Conservation (phyloP, 2,888 invertebrate species). For the Glyphotaelius pellucidus region DNA sequence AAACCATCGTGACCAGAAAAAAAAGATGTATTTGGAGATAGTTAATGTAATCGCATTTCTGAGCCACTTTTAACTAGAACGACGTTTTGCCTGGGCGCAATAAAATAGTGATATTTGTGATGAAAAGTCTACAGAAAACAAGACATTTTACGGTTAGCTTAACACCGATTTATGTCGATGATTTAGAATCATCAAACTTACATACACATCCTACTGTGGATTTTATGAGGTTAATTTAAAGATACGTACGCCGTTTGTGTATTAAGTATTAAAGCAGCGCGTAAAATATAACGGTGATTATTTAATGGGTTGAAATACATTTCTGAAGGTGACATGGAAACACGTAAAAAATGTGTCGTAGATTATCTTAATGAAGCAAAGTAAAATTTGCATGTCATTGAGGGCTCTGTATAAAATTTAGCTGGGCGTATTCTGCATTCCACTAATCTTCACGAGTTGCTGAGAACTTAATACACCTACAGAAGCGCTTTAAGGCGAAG, state of each 20-base stretch:
- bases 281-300: conserved; percentile 12
- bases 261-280: background rate
- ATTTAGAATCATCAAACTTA: background rate
- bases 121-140: conserved; percentile 12
- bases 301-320: conserved; percentile 24
- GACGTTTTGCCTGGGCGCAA: conserved; percentile 30
- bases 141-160: conserved; percentile 28
- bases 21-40: background rate
- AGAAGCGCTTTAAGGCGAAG: background rate
- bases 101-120: conserved; percentile 34
- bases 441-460: conserved; percentile 16
- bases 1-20: conserved; percentile 46
- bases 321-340: conserved; percentile 1
- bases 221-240: conserved; percentile 26
- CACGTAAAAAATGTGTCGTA: conserved; percentile 18
- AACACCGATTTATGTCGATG: background rate
- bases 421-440: background rate
- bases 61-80: conserved; percentile 26
- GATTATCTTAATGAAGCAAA: conserved; percentile 31
- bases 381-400: conserved; percentile 20
- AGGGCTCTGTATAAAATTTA: background rate
- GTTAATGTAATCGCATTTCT: conserved; percentile 41
- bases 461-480: background rate
- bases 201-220: background rate
- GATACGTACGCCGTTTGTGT: background rate